Base-by-base conservation (phyloP, 2,797 vertebrate genomes). In the Enteromius treurensis region DNA sequence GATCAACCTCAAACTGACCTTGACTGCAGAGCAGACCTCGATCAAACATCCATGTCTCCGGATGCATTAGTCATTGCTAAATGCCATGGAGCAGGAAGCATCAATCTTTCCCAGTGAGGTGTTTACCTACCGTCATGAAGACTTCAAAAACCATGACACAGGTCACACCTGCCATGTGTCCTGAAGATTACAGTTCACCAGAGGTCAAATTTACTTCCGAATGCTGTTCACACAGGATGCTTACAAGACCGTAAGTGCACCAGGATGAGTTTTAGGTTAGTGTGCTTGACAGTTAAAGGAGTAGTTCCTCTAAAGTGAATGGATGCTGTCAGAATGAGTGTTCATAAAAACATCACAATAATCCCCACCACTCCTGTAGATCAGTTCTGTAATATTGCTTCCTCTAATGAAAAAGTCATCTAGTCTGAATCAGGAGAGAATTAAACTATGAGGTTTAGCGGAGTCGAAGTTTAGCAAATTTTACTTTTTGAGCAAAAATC, bases 41-140 rank as follows among this genome's bases (percentile, higher is more conserved):
- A 62, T 81, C 40, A 73, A 81, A 58, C 53, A 17, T 23, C 11
- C 37, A 42, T 58, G 51, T 47, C 45, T 37, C 17, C 7, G 32
- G 45, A 65, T 53, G 34, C 45, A 40, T 82, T 53, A n/a, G 10
- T 29, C 45, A 75, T 26, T n/a, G 19, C 42, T 75, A 29, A 53
- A 75, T 42, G 45, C 23, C 17, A 67, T 21, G 32, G 49, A 64
- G 26, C 53, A 69, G 49, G 26, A 58, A 51, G 37, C 42, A 29
- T 34, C 17, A 68, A 68, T 80, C 69, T 14, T 77, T 53, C 17
- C 55, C n/a, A 51, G 70, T 70, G 37, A 81, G 9, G 34, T 73
- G 77, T 69, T 85, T 85, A 85, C 26, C 69, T 70, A 42, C 55
- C 9, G 64, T 85, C 71, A 51, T 47, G 14, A 32, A 77, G 37